A percentile compares a stretch with the other conserved stretches of the same genome.
phyloP scores from a whole-genome alignment of 1,140 invertebrate genomes.

The Calliphora vicina region DNA sequence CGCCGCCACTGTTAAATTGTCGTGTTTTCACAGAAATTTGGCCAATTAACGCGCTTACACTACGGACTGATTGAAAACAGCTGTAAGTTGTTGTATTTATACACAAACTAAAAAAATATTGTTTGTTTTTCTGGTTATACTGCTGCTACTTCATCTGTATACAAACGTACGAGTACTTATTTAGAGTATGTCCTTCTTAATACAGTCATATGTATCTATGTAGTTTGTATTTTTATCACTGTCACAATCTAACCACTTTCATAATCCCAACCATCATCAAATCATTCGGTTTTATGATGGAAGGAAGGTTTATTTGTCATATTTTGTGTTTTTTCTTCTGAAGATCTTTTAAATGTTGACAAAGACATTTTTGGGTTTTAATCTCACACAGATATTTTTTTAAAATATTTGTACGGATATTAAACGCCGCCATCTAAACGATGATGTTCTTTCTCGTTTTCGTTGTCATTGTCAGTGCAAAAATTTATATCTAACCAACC shows the following conservation, averaged over 20 bases:
- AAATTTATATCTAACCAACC: background rate
- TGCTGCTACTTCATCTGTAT: background rate
- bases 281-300: background rate
- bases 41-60: constrained; percentile 36
- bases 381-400: constrained; percentile 28
- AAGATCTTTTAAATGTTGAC: background rate
- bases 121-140: background rate
- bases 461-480: background rate
- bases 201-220: no score
- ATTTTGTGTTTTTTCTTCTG: background rate
- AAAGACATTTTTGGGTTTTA: constrained; percentile 22
- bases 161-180: background rate
- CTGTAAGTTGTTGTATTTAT: constrained; percentile 21
- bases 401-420: constrained; percentile 32
- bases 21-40: constrained; percentile 41
- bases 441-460: background rate
- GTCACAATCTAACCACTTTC: constrained; percentile 23
- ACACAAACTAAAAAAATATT: background rate
- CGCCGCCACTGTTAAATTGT: constrained; percentile 19
- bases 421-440: constrained; percentile 27
- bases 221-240: background rate
- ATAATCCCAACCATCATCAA: background rate
- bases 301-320: background rate
- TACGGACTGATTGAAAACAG: constrained; percentile 5
- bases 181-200: no score